Evolutionary conservation across 2,888 invertebrate genomes (phyloP).

Genomic region (Sphinx pinastri): DNA sequence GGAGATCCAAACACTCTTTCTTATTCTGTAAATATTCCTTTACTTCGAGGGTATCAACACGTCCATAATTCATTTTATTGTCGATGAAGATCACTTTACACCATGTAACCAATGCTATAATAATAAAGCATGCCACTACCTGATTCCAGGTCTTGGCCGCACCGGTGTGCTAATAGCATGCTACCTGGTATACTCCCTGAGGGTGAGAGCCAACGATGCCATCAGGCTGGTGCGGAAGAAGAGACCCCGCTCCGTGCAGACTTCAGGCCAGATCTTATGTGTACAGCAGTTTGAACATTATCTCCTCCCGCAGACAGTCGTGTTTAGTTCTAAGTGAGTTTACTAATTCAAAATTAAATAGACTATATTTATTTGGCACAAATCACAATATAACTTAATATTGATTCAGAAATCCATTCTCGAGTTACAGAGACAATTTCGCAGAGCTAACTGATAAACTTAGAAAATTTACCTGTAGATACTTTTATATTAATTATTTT

Average conservation of each 20-base stretch:
- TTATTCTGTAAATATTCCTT: background rate
- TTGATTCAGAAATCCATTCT: too few species aligned
- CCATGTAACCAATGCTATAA: too few species aligned
- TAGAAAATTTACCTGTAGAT: too few species aligned
- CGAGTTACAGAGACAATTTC: too few species aligned
- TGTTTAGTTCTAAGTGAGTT: conserved; percentile 88
- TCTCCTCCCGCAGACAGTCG: conserved; percentile 89
- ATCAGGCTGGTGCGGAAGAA: conserved; percentile 90
- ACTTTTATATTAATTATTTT: too few species aligned
- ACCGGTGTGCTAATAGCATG: conserved; percentile 95
- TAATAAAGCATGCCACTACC: background rate
- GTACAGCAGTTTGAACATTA: conserved; percentile 93
- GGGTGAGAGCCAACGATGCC: conserved; percentile 90
- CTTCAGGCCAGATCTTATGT: conserved; percentile 91
- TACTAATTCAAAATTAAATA: too few species aligned
- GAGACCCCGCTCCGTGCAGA: conserved; percentile 92
- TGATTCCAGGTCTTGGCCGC: conserved; percentile 87
- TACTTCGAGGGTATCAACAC: background rate
- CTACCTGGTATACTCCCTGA: conserved; percentile 91
- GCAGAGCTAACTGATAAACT: too few species aligned
- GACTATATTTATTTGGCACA: too few species aligned
- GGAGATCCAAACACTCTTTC: background rate
- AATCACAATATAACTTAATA: too few species aligned
- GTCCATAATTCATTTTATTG: too few species aligned
- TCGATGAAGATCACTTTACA: too few species aligned